These are phyloP conservation scores for Pavo muticus DNA, from an alignment of 2,113 vertebrate species.

Conservation along the genomic window DNA sequence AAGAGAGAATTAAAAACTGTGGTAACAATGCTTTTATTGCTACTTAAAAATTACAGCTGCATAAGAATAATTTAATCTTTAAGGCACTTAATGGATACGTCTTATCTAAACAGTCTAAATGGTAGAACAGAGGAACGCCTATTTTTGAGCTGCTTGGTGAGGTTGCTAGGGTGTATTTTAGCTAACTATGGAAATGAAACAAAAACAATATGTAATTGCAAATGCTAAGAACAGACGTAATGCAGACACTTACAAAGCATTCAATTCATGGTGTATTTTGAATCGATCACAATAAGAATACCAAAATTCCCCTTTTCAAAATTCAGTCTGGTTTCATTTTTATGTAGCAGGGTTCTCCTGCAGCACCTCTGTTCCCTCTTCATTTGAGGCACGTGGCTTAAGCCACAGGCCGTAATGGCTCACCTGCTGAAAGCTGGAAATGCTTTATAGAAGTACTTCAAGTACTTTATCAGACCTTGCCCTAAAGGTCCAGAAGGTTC, in stretches of 20 bases:
- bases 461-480: not conserved
- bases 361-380: accelerated
- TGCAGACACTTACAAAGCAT: not conserved
- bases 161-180: conserved; percentile 28
- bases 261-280: not conserved
- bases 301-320: not conserved
- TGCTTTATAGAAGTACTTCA: not conserved
- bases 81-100: conserved; percentile 53
- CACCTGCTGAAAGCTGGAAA: not conserved
- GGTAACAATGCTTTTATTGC: conserved; percentile 69
- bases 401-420: accelerated
- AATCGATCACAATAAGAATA: not conserved
- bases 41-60: conserved; percentile 70
- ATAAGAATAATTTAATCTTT: conserved; percentile 63
- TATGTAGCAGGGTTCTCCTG: not conserved
- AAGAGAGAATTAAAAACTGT: conserved; percentile 50
- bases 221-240: not conserved
- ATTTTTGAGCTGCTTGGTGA: conserved; percentile 37
- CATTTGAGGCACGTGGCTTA: not conserved
- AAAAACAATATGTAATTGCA: not conserved
- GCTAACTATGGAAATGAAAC: not conserved
- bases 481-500: not conserved
- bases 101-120: conserved; percentile 64
- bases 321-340: not conserved
- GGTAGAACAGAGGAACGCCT: conserved; percentile 37